Evolutionary conservation across 2,797 vertebrate genomes (phyloP).

Genomic region (Sebastes steindachneri): DNA sequence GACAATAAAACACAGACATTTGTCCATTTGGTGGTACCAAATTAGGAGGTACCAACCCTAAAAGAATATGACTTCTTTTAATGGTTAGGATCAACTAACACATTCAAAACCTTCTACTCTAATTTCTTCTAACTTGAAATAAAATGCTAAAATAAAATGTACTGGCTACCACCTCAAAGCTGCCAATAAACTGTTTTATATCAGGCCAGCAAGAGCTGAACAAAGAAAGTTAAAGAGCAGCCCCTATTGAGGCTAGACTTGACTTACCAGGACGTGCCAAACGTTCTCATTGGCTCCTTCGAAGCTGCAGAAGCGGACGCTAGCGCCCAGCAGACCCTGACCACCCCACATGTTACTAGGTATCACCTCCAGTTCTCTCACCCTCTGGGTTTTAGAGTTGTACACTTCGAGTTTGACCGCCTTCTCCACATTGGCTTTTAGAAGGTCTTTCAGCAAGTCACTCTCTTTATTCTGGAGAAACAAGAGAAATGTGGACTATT

Average conservation of each 20-base stretch:
- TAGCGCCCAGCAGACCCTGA: slow-evolving; percentile 94
- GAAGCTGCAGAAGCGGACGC: slow-evolving; percentile 96
- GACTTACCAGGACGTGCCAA: slow-evolving; percentile 94
- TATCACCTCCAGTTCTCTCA: slow-evolving; percentile 91
- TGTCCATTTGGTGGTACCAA: neutral
- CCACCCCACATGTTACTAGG: slow-evolving; percentile 99
- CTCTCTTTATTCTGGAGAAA: slow-evolving; percentile 90
- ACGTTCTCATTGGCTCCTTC: slow-evolving; percentile 93
- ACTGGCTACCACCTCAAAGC: neutral
- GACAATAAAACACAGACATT: neutral
- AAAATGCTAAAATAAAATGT: neutral
- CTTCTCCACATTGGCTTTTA: slow-evolving; percentile 95
- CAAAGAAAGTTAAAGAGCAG: neutral
- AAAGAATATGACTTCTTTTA: neutral
- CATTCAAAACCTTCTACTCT: neutral
- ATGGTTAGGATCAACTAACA: neutral
- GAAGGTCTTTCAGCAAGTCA: slow-evolving; percentile 90
- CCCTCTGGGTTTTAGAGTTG: slow-evolving; percentile 90
- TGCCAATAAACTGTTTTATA: neutral
- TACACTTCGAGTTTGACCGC: slow-evolving; percentile 93
- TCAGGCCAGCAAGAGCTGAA: neutral
- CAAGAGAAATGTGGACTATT: neutral
- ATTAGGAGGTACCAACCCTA: neutral
- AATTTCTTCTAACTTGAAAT: neutral
- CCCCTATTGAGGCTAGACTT: neutral